A percentile compares a stretch with the other conserved stretches of the same genome.
These are phyloP conservation scores for Phainopepla nitens DNA, from an alignment of 2,113 vertebrate species.

Conservation along the genomic window DNA sequence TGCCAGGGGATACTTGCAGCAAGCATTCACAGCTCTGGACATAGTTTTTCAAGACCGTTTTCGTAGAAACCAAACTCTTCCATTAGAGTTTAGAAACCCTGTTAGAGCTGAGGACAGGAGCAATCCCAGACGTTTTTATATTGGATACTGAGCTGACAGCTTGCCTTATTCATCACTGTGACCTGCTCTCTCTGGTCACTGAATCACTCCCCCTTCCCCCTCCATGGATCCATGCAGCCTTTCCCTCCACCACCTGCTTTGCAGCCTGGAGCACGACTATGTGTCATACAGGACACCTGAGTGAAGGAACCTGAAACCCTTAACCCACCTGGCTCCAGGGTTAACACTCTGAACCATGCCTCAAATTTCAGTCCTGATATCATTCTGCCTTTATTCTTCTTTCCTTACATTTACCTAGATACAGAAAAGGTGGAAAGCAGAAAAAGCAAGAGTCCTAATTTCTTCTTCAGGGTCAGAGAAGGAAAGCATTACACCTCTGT, in stretches of 20 bases:
- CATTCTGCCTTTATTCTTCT: neutral
- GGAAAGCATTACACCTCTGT: neutral
- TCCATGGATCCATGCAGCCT: neutral
- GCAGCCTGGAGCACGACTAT: accelerated
- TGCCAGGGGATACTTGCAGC: neutral
- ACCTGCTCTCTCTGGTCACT: neutral
- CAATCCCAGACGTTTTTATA: neutral
- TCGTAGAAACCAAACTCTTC: neutral
- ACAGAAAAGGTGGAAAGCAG: neutral
- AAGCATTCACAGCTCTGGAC: neutral
- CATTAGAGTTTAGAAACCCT: neutral
- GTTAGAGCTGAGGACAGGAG: neutral
- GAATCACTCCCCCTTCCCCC: neutral
- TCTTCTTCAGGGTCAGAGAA: neutral
- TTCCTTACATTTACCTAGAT: neutral
- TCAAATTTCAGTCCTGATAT: neutral
- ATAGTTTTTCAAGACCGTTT: accelerated
- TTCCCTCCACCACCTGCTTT: neutral
- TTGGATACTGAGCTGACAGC: accelerated
- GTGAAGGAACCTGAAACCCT: neutral
- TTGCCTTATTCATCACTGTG: neutral
- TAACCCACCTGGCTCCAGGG: neutral
- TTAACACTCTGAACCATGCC: neutral
- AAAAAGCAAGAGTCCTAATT: neutral
- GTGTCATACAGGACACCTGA: neutral